Evolutionary conservation across 2,888 invertebrate species (phyloP), one percentile per base, ranked within the genome.

Genomic region (Spodoptera picta): DNA sequence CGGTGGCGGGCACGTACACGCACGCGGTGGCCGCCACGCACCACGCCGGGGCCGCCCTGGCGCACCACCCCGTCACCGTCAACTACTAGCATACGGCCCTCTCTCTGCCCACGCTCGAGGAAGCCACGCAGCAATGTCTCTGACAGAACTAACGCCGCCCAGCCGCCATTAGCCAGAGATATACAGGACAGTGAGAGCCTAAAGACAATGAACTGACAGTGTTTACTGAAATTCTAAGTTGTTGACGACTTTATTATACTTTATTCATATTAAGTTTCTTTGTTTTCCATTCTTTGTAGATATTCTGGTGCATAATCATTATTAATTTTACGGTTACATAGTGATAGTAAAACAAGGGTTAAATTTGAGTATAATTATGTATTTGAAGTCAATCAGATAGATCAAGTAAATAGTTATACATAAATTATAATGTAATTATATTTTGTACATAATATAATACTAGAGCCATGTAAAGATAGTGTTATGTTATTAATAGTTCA

Each of bases 1-100:
- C 11, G 41, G 47, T 83, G 23, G 45, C 83, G 10, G 83, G 82
- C 63, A 80, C 90, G 12, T 92, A 92, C 84, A 80, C 87, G 0
- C 90, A 90, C 83, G 65, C 87, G 0, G 72, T 86, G 46, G 65
- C 70, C 59, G 63, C 83, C n/a, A 87, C 84, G 73, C 90, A 92
- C 75, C 91, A 90, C 83, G 70, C 89, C 12, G 83, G 84, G 64
- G 75, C 88, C n/a, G 69, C 86, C 11, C 80, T 93, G 60, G 82
- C 91, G 12, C 94, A 94, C 81, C 95, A 93, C 71, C 91, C 94
- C 7, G 94, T 95, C 81, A 91, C 93, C 42, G 94, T 95, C 70
- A 94, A 92, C 86, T 94, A 94, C 90, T 95, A 93, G 87, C 89
- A 84, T 56, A 12, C 64, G 59, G 72, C 67, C 73, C 70, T 70